These are phyloP conservation scores for Megastigmus dorsalis DNA, from an alignment of 2,888 invertebrate species.

Conservation along the genomic window DNA sequence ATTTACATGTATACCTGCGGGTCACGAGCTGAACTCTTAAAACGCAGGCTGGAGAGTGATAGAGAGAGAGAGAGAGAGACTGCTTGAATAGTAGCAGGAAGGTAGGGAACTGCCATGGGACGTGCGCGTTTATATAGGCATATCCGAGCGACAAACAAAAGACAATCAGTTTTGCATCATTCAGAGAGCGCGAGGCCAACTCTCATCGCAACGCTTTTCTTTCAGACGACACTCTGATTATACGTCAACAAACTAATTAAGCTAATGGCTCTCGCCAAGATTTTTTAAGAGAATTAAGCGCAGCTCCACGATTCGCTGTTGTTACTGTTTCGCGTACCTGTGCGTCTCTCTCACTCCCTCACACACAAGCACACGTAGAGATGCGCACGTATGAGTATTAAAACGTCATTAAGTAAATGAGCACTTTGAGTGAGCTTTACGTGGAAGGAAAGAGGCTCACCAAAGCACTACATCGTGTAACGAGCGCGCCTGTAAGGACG, in stretches of 20 bases:
- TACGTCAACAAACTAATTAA: conserved; percentile 29
- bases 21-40: background rate
- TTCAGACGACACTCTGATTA: background rate
- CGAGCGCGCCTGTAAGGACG: too few species aligned
- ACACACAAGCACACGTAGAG: background rate
- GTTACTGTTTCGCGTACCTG: background rate
- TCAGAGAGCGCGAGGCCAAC: background rate
- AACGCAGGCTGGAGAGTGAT: too few species aligned
- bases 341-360: too few species aligned
- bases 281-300: conserved; percentile 7
- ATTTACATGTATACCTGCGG: too few species aligned
- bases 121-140: too few species aligned
- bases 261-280: conserved; percentile 30
- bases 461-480: too few species aligned
- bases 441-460: too few species aligned
- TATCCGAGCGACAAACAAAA: background rate
- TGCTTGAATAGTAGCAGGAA: too few species aligned
- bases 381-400: conserved; percentile 14
- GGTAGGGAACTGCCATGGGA: too few species aligned
- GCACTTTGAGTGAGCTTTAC: background rate
- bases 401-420: conserved; percentile 39
- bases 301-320: background rate
- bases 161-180: conserved; percentile 6
- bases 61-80: too few species aligned
- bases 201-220: background rate